Evolutionary conservation across 2,113 vertebrate genomes (phyloP).

Genomic region (Neoarius graeffei): DNA sequence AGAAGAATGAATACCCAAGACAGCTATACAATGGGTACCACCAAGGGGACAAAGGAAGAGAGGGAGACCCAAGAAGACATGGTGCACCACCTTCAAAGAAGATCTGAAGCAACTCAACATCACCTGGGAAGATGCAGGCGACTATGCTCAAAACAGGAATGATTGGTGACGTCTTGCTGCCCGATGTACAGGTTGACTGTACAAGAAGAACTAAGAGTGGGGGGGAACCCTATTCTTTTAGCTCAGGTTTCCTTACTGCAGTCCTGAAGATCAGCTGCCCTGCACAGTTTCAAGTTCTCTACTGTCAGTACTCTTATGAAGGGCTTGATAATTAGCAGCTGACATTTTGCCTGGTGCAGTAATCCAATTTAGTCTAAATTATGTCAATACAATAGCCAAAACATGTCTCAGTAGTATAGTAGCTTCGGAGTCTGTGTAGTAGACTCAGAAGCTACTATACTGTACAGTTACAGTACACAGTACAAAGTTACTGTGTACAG

Average conservation of each 20-base stretch:
- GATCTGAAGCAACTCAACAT: too few species aligned
- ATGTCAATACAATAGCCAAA: not conserved
- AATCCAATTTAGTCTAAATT: not conserved
- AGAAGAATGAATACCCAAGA: too few species aligned
- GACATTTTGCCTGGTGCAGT: constrained; percentile 1
- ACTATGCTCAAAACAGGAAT: too few species aligned
- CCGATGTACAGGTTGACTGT: too few species aligned
- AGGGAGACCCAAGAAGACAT: too few species aligned
- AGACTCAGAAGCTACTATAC: not conserved
- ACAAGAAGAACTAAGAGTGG: too few species aligned
- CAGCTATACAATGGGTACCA: too few species aligned
- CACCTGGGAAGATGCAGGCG: too few species aligned
- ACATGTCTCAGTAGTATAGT: not conserved
- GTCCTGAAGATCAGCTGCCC: not conserved
- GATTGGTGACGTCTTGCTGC: too few species aligned
- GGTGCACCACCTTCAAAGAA: too few species aligned
- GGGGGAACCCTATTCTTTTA: not conserved
- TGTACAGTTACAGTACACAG: not conserved
- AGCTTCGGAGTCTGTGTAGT: not conserved
- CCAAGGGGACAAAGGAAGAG: too few species aligned
- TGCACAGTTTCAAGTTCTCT: not conserved
- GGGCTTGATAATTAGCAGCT: not conserved
- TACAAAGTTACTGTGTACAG: too few species aligned
- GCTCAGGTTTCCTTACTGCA: not conserved
- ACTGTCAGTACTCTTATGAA: not conserved